Evolutionary conservation across 1,140 invertebrate species (phyloP).

Genomic region (Sarcophaga bullata): DNA sequence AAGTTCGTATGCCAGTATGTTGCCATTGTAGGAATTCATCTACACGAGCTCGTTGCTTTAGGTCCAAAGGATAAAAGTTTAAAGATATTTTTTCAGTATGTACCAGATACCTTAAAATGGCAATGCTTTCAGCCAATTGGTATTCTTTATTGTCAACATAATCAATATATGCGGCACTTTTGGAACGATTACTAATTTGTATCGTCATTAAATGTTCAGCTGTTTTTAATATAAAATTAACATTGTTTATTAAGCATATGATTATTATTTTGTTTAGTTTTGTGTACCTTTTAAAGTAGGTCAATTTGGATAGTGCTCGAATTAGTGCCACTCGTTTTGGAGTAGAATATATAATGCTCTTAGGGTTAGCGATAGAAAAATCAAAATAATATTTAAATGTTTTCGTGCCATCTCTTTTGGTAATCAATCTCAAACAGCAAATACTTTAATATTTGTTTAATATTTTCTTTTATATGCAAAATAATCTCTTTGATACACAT

Average conservation of each 20-base stretch:
- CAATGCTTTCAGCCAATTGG: conserved; percentile 78
- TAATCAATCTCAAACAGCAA: not conserved
- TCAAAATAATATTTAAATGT: conserved; percentile 75
- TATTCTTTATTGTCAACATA: conserved; percentile 70
- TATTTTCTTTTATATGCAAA: not conserved
- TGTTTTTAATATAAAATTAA: not conserved
- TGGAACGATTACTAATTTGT: conserved; percentile 74
- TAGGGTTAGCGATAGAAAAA: conserved; percentile 76
- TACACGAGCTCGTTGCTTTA: conserved; percentile 73
- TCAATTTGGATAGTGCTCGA: conserved; percentile 71
- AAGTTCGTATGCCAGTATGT: conserved; percentile 75
- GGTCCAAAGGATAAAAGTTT: conserved; percentile 78
- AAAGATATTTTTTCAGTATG: conserved; percentile 66
- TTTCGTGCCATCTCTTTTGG: conserved; percentile 32
- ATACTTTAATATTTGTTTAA: not conserved
- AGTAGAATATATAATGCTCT: conserved; percentile 78
- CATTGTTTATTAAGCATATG: not conserved
- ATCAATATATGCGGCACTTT: conserved; percentile 81
- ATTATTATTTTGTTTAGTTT: not conserved
- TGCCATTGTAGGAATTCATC: conserved; percentile 91
- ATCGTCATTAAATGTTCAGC: conserved; percentile 79
- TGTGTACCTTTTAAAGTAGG: conserved; percentile 70
- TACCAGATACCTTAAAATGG: conserved; percentile 69
- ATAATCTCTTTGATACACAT: conserved; percentile 7
- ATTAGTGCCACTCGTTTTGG: conserved; percentile 71